These are phyloP conservation scores for Diabrotica virgifera DNA, from an alignment of 1,140 invertebrate genomes.

Conservation along the genomic window DNA sequence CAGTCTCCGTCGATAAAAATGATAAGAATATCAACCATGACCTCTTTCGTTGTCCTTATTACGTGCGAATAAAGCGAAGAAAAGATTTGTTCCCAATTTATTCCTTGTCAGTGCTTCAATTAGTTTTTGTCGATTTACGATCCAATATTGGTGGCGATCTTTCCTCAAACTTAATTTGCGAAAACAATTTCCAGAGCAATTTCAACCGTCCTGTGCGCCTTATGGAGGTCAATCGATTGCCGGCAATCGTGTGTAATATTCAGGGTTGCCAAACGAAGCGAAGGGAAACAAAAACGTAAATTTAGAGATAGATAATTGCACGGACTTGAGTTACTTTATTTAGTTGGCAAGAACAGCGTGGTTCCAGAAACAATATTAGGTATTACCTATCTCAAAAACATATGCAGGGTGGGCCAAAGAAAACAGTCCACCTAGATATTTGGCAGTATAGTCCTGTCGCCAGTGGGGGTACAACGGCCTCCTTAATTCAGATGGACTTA, in stretches of 20 bases:
- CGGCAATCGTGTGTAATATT: neutral
- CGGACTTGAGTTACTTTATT: too few relatives aligned
- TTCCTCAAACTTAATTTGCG: neutral
- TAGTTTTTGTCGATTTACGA: constrained; percentile 1
- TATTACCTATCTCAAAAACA: too few relatives aligned
- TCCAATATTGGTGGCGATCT: neutral
- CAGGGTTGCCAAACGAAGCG: neutral
- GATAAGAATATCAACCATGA: neutral
- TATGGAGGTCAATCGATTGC: constrained; percentile 1
- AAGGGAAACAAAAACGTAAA: too few relatives aligned
- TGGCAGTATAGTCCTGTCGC: too few relatives aligned
- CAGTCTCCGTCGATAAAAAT: too few relatives aligned
- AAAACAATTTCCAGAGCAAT: neutral
- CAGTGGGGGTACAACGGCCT: too few relatives aligned
- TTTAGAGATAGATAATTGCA: too few relatives aligned
- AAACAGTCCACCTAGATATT: too few relatives aligned
- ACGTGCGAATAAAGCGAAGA: neutral
- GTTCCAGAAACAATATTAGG: too few relatives aligned
- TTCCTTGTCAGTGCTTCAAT: neutral
- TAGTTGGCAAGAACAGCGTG: too few relatives aligned
- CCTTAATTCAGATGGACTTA: too few relatives aligned
- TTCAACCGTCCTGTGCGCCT: neutral
- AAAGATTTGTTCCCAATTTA: constrained; percentile 1
- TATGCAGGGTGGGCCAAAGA: too few relatives aligned
- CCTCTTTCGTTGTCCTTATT: neutral